Conservation (phyloP, 2,888 invertebrate species). For the Pollenia labialis region DNA sequence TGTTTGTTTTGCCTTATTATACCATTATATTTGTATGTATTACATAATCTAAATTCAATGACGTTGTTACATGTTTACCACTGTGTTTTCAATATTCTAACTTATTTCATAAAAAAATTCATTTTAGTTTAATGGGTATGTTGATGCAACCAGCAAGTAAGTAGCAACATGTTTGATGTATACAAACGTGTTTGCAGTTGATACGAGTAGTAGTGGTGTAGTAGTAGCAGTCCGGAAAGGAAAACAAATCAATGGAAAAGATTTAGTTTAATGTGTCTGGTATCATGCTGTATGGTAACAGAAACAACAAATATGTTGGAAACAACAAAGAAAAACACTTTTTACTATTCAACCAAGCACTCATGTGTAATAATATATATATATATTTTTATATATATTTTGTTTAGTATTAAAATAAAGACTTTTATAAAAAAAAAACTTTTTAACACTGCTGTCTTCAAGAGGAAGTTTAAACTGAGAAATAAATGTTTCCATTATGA, state of each 20-base stretch:
- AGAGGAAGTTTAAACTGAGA: neutral
- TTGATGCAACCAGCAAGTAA: neutral
- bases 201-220: too few relatives aligned
- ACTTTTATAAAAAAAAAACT: slow-evolving; percentile 15
- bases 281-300: slow-evolving; percentile 44
- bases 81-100: slow-evolving; percentile 50
- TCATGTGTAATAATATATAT: slow-evolving; percentile 55
- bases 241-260: slow-evolving; percentile 52
- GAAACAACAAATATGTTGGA: slow-evolving; percentile 17
- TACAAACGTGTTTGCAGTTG: neutral
- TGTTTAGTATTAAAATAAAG: neutral
- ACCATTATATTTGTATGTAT: slow-evolving; percentile 58
- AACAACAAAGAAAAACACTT: slow-evolving; percentile 60
- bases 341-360: slow-evolving; percentile 65
- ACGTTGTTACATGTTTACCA: slow-evolving; percentile 45
- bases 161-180: slow-evolving; percentile 10
- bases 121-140: slow-evolving; percentile 39
- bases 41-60: slow-evolving; percentile 69
- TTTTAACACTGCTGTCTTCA: slow-evolving; percentile 41
- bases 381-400: too few relatives aligned
- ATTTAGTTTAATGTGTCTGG: slow-evolving; percentile 26
- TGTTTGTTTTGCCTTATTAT: slow-evolving; percentile 54
- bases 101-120: slow-evolving; percentile 23
- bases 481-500: neutral
- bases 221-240: slow-evolving; percentile 39